A percentile compares a stretch with the other conserved stretches of the same genome.
phyloP scores from a whole-genome alignment of 2,888 invertebrate species.

The Antheraea assamensis region DNA sequence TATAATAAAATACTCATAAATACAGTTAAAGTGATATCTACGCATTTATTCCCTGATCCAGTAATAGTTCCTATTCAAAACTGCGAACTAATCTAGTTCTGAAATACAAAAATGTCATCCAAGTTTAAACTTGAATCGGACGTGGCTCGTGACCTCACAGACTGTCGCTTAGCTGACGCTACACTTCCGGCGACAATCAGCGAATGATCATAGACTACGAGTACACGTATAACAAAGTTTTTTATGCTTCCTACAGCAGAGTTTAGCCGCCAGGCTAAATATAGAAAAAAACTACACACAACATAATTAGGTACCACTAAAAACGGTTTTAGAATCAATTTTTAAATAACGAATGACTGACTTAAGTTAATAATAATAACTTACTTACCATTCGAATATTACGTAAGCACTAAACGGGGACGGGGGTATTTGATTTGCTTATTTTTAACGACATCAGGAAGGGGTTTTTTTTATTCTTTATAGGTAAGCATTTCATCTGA shows the following conservation, averaged over 20 bases:
- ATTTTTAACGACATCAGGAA: too few species aligned
- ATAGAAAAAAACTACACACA: neutral
- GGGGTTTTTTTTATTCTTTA: too few species aligned
- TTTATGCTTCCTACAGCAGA: neutral
- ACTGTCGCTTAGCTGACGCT: constrained; percentile 2
- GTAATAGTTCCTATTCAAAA: neutral
- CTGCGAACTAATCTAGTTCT: neutral
- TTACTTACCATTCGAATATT: too few species aligned
- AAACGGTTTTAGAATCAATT: neutral
- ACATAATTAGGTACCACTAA: neutral
- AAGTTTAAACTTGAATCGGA: constrained; percentile 1
- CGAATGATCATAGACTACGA: neutral
- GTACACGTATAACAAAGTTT: neutral
- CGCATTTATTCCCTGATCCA: too few species aligned
- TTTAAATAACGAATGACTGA: neutral
- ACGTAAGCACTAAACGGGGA: too few species aligned
- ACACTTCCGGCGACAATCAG: neutral
- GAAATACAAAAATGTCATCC: neutral
- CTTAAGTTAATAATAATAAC: too few species aligned
- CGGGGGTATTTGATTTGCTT: too few species aligned
- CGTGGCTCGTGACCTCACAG: neutral
- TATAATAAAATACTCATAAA: neutral
- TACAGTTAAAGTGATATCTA: neutral
- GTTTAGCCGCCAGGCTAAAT: neutral
- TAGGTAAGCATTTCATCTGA: too few species aligned